A percentile compares a stretch with the other conserved stretches of the same genome.
Conservation (phyloP, 35 echinoderm and acorn worm species). For the Ptychodera flava region DNA sequence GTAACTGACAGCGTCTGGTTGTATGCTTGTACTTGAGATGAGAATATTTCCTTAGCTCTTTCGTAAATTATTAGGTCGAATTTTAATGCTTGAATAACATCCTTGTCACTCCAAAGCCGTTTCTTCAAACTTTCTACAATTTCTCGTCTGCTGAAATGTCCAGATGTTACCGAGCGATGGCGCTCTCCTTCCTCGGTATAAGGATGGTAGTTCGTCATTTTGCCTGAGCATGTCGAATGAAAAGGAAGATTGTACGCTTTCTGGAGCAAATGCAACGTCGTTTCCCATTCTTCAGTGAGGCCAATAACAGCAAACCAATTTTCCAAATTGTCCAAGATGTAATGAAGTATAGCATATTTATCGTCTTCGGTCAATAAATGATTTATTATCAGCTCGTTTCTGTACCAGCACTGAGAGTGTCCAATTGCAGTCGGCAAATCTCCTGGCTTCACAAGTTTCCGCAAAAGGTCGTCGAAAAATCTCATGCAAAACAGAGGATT, state of each 20-base stretch:
- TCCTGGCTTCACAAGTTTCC: conserved; percentile 13
- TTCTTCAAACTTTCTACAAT: conserved; percentile 2
- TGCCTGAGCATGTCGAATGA: conserved; percentile 44
- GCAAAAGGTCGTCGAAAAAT: conserved; percentile 35
- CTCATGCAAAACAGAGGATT: conserved; percentile 63
- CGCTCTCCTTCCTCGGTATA: neutral
- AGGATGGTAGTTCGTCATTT: neutral
- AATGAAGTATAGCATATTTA: conserved; percentile 29
- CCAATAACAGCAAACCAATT: conserved; percentile 88
- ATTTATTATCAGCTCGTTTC: conserved; percentile 49
- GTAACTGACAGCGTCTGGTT: too few species aligned
- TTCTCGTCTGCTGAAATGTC: neutral
- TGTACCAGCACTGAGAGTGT: conserved; percentile 68
- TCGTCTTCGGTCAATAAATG: conserved; percentile 34
- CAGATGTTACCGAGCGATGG: neutral
- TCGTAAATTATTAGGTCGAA: conserved; percentile 35
- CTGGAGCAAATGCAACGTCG: conserved; percentile 55
- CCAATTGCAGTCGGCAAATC: neutral
- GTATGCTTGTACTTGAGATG: neutral
- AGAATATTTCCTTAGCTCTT: conserved; percentile 42
- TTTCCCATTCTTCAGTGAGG: conserved; percentile 68
- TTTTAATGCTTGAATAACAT: conserved; percentile 8
- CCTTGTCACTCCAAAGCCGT: neutral
- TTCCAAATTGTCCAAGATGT: conserved; percentile 57
- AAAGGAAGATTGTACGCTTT: conserved; percentile 67